Base-by-base conservation (phyloP, 2,797 vertebrate genomes). In the Tokudaia muenninki region DNA sequence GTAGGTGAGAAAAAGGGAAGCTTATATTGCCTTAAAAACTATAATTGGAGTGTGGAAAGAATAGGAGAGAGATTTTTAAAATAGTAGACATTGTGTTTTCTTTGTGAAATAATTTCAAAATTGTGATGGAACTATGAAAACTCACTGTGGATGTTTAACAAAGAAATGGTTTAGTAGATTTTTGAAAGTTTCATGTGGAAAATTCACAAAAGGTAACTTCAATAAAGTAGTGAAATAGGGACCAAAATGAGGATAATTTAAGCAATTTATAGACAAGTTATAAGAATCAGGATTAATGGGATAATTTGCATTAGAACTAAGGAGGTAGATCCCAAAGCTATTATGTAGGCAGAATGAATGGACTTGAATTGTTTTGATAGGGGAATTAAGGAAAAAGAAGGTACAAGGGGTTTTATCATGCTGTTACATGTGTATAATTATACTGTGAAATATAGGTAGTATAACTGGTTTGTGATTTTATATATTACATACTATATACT, bases 141-240 rank as follows among this genome's bases (percentile, higher is more conserved):
- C 22, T 81, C 6, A 72, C 11, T 87, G 19, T 87, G 44, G n/a
- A 47, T 94, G 80, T 91, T 77, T 92, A 88, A 47, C 57, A n/a
- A 12, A 90, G 17, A 19, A 63, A 1, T 88, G 82, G 63, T 86
- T 94, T 91, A 34, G n/a, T 78, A 79, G 14, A 19, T 79, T 83
- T 95, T 75, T 50, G 34, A 11, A 91, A 87, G n/a, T 74, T 82
- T 47, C 72, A 16, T 91, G 70, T 94, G 65, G 52, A 91, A 92
- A 91, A 9, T 83, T 2, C 17, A 41, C 6, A 57, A 26, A 94
- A 34, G 44, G 44, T 78, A 93, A 91, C 59, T 78, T 95, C 81
- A 9, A 94, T 78, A 41, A 86, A 93, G 13, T 1, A 13, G 78
- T 61, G 90, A 41, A 90, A 29, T 67, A 31, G 19, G 22, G 19